Evolutionary conservation across 2,888 invertebrate genomes (phyloP), one percentile per base, ranked within the genome.

Genomic region (Cantharis lateralis): DNA sequence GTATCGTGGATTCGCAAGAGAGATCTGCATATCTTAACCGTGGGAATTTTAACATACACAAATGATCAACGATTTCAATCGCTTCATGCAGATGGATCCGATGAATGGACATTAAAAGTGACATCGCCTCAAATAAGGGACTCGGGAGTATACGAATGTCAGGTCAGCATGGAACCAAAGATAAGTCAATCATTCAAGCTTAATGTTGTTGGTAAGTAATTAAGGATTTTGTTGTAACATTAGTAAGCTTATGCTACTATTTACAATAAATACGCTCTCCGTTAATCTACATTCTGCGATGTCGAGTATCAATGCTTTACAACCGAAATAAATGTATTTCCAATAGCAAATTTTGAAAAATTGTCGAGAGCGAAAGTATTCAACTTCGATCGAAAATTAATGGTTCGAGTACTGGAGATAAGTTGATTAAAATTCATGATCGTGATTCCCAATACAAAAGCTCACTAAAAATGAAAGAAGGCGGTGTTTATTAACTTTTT

Each of bases 1-100:
- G 95, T 96, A 13, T 95, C 95, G 11, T 95, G 95, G 95, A 95
- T 95, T 82, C 90, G 96, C 10, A 95, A 95, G 85, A 91, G 95
- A 13, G 95, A 96, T 86, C 90, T 95, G 62, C 95, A 95, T 90
- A 92, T 93, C 81, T 89, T 93, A 69, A 94, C 93, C 15, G 93
- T 93, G 18, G 93, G 93, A 72, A 92, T 93, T 81, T 89, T 93
- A 87, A 93, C 93, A 70, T 94, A 93, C 85, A 94, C 93, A 32
- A 93, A 93, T 84, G 93, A 93, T 87, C 93, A 93, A 86, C 90
- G 93, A 79, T 94, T 93, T 84, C 92, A 93, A 86, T 92, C 93
- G 68, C 88, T 93, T 62, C 93, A 94, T 87, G 91, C 92, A 68
- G 93, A 93, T 85, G 93, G 93, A 78, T 92, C 92, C 68, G 93